Evolutionary conservation across 2,888 invertebrate genomes (phyloP), one percentile per base, ranked within the genome.

Genomic region (Papilio elwesi): DNA sequence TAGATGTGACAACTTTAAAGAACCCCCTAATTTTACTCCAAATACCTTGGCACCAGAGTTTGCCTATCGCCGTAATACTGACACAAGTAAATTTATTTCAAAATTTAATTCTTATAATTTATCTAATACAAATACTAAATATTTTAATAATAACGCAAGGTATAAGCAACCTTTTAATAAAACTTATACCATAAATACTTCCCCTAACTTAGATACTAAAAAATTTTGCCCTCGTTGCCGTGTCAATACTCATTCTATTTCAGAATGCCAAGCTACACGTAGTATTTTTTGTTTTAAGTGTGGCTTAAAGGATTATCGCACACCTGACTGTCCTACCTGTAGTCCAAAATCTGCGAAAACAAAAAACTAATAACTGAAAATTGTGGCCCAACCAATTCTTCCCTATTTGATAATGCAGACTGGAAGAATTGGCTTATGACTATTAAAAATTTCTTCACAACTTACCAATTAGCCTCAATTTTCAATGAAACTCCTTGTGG

Each of bases 371-470:
- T n/a, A 10, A 0, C 0, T 48, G 36, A 74, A 51, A 67, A 69
- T 71, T 73, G 68, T 49, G 63, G 68, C 38, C 67, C 66, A 10
- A 49, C 43, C 8, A 48, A n/a, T 64, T 49, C 15, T 57, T 13
- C 10, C 6, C 1, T 53, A 38, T 66, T 66, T 57, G 49, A 69
- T 59, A 55, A 49, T 10, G 12, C 36, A 3, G 78, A 78, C 10
- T 76, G 77, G 78, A 43, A 71, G 5, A 38, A 73, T 43, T 78
- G 78, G 78, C 16, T 77, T 16, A n/a, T n/a, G n/a, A 59, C 62
- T 55, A n/a, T 76, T 26, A 69, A 71, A 52, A 57, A 51, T 13
- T 76, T 70, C 67, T 75, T 73, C 74, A 15, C 16, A 49, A n/a
- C 43, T 26, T 72, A 70, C 49, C 66, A 52, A 36, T 49, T 65